A percentile compares a stretch with the other conserved stretches of the same genome.
Evolutionary conservation across 2,888 invertebrate genomes (phyloP).

Genomic region (Tuberolachnus salignus): DNA sequence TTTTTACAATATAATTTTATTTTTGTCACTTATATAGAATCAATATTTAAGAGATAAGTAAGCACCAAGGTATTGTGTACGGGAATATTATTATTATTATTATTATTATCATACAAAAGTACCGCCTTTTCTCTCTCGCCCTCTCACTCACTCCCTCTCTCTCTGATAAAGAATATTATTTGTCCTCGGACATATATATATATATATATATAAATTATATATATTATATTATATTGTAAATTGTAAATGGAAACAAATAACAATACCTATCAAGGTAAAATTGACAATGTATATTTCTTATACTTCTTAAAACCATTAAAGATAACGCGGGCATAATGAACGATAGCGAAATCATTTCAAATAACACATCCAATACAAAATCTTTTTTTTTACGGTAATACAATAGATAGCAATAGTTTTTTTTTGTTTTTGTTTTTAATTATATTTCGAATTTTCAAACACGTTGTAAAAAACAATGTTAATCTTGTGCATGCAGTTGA

Average conservation of each 20-base stretch:
- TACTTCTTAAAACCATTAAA: constrained; percentile 4
- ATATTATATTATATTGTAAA: too few species aligned
- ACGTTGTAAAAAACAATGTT: too few species aligned
- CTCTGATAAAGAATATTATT: constrained; percentile 4
- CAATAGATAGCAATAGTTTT: too few species aligned
- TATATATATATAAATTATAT: too few species aligned
- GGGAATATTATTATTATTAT: too few species aligned
- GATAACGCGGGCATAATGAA: neutral
- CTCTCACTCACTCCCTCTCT: too few species aligned
- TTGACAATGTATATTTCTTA: neutral
- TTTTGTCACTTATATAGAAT: too few species aligned
- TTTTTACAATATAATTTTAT: too few species aligned
- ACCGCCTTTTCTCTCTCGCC: neutral
- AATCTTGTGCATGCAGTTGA: too few species aligned
- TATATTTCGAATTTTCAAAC: too few species aligned
- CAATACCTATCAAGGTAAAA: constrained; percentile 17
- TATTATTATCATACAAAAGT: neutral
- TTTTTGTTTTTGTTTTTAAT: too few species aligned
- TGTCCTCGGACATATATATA: constrained; percentile 20
- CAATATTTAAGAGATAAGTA: too few species aligned
- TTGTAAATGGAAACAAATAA: neutral
- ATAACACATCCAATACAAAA: neutral
- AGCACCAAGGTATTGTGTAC: neutral
- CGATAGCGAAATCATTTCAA: neutral
- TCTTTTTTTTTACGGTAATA: neutral